phyloP scores from a whole-genome alignment of 2,113 vertebrate genomes.

The Dromas ardeola region DNA sequence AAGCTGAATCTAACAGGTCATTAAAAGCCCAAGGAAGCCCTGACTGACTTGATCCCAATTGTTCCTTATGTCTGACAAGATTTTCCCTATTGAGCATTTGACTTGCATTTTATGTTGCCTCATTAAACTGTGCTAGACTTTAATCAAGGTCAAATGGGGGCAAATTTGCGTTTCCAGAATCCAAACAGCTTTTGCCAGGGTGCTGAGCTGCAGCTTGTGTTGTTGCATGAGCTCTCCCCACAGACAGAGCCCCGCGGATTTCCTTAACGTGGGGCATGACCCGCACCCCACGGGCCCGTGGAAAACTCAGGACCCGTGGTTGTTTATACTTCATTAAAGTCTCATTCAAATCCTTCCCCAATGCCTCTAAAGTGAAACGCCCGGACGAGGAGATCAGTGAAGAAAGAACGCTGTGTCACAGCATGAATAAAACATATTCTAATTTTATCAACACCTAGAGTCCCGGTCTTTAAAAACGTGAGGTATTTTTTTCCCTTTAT shows the following conservation, averaged over 20 bases:
- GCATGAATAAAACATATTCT: slow-evolving; percentile 59
- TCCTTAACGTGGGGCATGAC: rapidly evolving
- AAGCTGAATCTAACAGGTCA: slow-evolving; percentile 57
- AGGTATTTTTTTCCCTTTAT: slow-evolving; percentile 43
- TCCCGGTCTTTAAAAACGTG: slow-evolving; percentile 26
- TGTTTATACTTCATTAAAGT: slow-evolving; percentile 6
- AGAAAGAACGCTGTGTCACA: slow-evolving; percentile 34
- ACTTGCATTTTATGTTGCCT: slow-evolving; percentile 57
- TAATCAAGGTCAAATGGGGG: slow-evolving; percentile 64
- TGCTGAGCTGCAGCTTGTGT: not conserved
- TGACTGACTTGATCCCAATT: slow-evolving; percentile 54
- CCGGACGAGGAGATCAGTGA: slow-evolving; percentile 1
- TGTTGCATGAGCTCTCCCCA: not conserved
- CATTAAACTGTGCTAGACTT: slow-evolving; percentile 57
- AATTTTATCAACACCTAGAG: slow-evolving; percentile 64
- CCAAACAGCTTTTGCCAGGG: slow-evolving; percentile 11
- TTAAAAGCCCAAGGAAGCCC: slow-evolving; percentile 53
- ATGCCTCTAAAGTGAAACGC: not conserved
- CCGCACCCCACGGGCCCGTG: rapidly evolving
- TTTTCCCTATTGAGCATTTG: slow-evolving; percentile 48
- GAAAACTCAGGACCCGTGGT: not conserved
- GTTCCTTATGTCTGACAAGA: slow-evolving; percentile 57
- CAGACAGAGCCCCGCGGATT: not conserved
- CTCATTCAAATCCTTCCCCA: not conserved
- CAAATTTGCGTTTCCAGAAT: slow-evolving; percentile 16